phyloP scores from a whole-genome alignment of 2,888 invertebrate genomes.

The Eudasyphora cyanicolor region DNA sequence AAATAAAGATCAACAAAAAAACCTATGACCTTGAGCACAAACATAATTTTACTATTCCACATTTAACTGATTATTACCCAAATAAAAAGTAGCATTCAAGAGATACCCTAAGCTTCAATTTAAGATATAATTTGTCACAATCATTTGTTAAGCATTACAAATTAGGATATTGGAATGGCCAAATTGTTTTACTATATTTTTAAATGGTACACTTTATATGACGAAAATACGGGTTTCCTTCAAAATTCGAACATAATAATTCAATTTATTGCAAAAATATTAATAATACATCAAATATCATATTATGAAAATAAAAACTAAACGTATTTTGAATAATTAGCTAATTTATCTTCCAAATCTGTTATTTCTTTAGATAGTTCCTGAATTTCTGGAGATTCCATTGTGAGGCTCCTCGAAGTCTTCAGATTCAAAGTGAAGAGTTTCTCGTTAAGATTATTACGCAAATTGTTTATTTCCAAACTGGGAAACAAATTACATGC shows the following conservation, averaged over 20 bases:
- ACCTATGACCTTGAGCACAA: no score
- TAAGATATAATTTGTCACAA: no score
- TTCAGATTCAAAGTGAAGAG: slow-evolving; percentile 22
- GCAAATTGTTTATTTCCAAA: neutral
- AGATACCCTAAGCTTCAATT: no score
- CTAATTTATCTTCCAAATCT: slow-evolving; percentile 32
- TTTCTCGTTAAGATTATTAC: slow-evolving; percentile 4
- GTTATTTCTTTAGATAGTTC: slow-evolving; percentile 40
- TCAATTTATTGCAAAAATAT: neutral
- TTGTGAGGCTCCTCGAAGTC: neutral
- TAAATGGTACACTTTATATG: no score
- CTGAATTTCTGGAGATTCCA: slow-evolving; percentile 29
- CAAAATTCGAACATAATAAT: neutral
- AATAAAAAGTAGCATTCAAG: no score
- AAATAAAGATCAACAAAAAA: no score
- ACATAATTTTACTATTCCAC: no score
- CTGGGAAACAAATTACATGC: slow-evolving; percentile 11
- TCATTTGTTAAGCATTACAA: no score
- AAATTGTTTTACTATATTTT: no score
- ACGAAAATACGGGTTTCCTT: no score
- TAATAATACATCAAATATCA: neutral
- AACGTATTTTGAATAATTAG: neutral
- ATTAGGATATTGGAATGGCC: no score
- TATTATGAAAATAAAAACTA: neutral
- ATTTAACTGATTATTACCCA: no score